Base-by-base conservation (phyloP, 2,113 vertebrate genomes). In the Crotalus horridus region DNA sequence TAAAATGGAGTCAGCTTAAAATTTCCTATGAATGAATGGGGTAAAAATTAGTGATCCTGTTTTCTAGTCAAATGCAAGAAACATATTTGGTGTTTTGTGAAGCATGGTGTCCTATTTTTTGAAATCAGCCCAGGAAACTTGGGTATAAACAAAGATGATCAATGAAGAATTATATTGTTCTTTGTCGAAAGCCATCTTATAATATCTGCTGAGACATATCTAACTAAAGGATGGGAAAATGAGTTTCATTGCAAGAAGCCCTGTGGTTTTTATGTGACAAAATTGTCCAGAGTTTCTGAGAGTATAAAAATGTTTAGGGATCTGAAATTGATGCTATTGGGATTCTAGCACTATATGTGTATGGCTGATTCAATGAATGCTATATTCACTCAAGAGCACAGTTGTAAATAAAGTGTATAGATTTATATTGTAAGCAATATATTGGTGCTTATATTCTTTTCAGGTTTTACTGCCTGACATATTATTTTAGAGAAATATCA, bases 321-420 rank as follows among this genome's bases (percentile, higher is more conserved):
- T 58, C 39, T 85, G 24, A 11, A 46, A 61, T 48, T 53, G 69
- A 53, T 23, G 43, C 17, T 85, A 23, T 33, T 64, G 46, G 53
- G 43, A 61, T 2, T 93, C 29, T 64, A 54, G 46, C 61, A 21
- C 23, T 51, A 46, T 64, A 9, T 51, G 74, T 86, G 39, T 61
- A 24, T 10, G 51, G 23, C 85, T 61, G 55, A 12, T 86, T 86
- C 61, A 48, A 61, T 90, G 88, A 64, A 29, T 90, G 39, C 48
- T 9, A 53, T 54, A 90, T 33, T 21, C 8, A 53, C 29, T 92
- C 55, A 21, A 29, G 21, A 90, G 81, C 64, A 90, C 8, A 64
- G 86, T 93, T 90, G 92, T 93, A 93, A 90, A 93, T 93, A 93
- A 93, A 89, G 2, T 81, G 17, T 81, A 39, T 39, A 48, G 15